Conservation (phyloP, 2,113 vertebrate species). For the Micronycteris hirsuta region DNA sequence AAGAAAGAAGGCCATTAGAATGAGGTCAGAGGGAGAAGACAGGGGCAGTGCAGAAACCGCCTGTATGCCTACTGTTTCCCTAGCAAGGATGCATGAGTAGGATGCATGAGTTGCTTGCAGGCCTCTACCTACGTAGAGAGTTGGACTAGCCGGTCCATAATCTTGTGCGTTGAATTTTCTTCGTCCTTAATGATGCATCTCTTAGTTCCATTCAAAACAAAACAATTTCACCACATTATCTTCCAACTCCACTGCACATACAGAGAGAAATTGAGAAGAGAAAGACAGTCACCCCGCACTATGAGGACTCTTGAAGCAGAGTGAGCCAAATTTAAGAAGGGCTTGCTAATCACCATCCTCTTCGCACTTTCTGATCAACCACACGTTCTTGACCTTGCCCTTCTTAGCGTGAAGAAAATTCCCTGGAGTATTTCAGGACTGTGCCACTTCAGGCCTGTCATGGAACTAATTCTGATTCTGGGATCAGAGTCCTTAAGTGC, state of each 20-base stretch:
- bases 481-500: constrained; percentile 2
- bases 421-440: neutral
- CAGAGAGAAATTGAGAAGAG: neutral
- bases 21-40: neutral
- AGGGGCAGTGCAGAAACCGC: neutral
- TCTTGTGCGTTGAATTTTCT: neutral
- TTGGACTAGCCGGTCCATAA: neutral
- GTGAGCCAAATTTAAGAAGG: neutral
- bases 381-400: neutral
- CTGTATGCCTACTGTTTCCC: neutral
- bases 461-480: constrained; percentile 27
- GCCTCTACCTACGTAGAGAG: neutral
- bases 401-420: neutral
- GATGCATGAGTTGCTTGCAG: neutral
- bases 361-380: neutral
- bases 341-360: neutral
- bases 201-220: neutral
- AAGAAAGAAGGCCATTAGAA: neutral
- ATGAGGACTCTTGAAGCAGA: neutral
- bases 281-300: neutral
- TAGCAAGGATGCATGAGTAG: neutral
- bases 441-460: constrained; percentile 6
- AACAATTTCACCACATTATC: neutral
- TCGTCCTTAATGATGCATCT: neutral
- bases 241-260: neutral